Evolutionary conservation across 2,888 invertebrate species (phyloP).

Genomic region (Carpatolechia fugitivella): DNA sequence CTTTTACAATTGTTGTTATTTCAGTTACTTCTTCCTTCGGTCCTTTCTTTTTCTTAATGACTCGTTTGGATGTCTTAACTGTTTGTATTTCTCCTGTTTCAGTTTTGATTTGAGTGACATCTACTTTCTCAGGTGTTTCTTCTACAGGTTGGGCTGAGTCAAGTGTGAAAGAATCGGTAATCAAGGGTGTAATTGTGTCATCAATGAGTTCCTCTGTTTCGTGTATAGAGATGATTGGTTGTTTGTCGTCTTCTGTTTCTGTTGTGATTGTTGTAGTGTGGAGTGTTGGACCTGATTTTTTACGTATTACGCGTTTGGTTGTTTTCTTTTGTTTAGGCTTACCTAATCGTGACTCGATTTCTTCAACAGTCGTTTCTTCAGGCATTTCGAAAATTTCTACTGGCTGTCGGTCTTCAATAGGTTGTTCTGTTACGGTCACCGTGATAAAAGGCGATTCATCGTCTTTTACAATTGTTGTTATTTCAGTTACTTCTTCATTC

Average conservation of each 20-base stretch:
- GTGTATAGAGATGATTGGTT: conserved; percentile 27
- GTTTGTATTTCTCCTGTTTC: conserved; percentile 13
- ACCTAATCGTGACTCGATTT: conserved; percentile 18
- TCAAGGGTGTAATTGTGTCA: neutral
- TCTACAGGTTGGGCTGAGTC: conserved; percentile 19
- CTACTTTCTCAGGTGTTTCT: conserved; percentile 26
- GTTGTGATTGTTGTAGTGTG: conserved; percentile 45
- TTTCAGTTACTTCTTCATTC: conserved; percentile 24
- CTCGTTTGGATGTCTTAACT: neutral
- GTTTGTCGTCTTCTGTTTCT: conserved; percentile 33
- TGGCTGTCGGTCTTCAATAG: conserved; percentile 15
- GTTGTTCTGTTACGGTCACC: conserved; percentile 19
- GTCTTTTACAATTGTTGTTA: conserved; percentile 23
- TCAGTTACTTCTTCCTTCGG: conserved; percentile 29
- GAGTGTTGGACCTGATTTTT: conserved; percentile 36
- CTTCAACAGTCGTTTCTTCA: conserved; percentile 34
- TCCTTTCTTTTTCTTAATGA: conserved; percentile 25
- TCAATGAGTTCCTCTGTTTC: conserved; percentile 19
- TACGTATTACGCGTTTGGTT: conserved; percentile 36
- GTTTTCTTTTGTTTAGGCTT: conserved; percentile 31
- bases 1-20: conserved; percentile 33
- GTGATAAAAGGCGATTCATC: conserved; percentile 43
- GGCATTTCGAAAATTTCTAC: conserved; percentile 43
- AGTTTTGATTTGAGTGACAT: conserved; percentile 25
- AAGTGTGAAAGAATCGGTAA: neutral